A percentile compares a stretch with the other conserved stretches of the same genome.
These are phyloP conservation scores for Chrysoperla carnea DNA, from an alignment of 1,140 invertebrate genomes.

Conservation along the genomic window DNA sequence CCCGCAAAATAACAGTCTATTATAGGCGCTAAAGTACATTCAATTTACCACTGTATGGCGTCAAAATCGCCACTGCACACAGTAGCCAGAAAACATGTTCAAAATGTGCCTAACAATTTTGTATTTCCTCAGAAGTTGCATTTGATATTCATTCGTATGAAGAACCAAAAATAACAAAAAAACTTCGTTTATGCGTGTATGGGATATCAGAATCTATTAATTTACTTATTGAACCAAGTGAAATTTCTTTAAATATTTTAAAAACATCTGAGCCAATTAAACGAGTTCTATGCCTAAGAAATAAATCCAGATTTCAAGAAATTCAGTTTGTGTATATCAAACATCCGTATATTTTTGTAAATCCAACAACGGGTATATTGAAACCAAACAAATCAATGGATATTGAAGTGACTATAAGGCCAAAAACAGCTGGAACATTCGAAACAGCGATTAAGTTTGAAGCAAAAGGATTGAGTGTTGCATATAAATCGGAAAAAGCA, in stretches of 20 bases:
- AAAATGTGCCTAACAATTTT: no score
- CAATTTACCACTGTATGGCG: no score
- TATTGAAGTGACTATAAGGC: slow-evolving; percentile 9
- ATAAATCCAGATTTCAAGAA: slow-evolving; percentile 8
- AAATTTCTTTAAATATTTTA: slow-evolving; percentile 10
- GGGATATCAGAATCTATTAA: slow-evolving; percentile 9
- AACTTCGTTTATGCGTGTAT: slow-evolving; percentile 12
- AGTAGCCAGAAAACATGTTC: no score
- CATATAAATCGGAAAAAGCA: background rate
- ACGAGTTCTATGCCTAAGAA: slow-evolving; percentile 10
- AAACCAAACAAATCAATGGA: slow-evolving; percentile 9
- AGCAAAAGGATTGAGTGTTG: background rate
- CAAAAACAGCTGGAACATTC: slow-evolving; percentile 8
- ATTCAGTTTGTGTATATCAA: slow-evolving; percentile 9
- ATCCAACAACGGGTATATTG: slow-evolving; percentile 7
- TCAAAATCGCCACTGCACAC: no score
- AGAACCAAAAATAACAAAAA: slow-evolving; percentile 2
- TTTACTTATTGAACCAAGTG: slow-evolving; percentile 10
- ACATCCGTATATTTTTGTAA: slow-evolving; percentile 5
- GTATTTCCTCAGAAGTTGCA: background rate
- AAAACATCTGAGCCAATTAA: slow-evolving; percentile 6
- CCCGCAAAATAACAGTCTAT: no score
- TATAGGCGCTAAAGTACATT: no score
- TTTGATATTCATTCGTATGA: background rate
- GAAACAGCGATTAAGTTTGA: slow-evolving; percentile 1